These are phyloP conservation scores for Parapristionchus giblindavisi DNA, from an alignment of 2,888 invertebrate genomes.

Conservation along the genomic window DNA sequence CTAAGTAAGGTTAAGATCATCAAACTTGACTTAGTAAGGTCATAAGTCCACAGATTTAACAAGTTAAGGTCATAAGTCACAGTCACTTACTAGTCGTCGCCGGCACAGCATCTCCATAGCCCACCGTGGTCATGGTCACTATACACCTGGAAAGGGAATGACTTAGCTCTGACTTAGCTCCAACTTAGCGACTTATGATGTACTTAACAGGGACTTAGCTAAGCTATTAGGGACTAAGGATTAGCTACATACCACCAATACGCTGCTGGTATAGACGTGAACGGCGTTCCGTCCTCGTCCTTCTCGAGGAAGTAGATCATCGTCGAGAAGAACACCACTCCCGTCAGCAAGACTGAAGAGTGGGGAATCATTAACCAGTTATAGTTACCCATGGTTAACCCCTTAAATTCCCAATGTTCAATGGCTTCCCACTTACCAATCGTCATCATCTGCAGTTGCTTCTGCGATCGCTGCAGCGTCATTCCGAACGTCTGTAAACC, in stretches of 20 bases:
- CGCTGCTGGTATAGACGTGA: constrained; percentile 69
- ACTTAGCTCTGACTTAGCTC: background rate
- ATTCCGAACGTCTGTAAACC: constrained; percentile 69
- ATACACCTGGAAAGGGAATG: constrained; percentile 52
- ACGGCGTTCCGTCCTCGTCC: constrained; percentile 66
- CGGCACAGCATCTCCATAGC: constrained; percentile 68
- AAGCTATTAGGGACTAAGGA: background rate
- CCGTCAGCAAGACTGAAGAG: constrained; percentile 62
- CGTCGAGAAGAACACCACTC: constrained; percentile 69
- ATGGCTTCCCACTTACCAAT: constrained; percentile 38
- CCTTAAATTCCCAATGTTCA: no score
- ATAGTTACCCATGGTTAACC: no score
- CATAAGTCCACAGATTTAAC: no score
- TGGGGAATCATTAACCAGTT: no score
- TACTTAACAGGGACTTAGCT: background rate
- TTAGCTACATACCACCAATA: constrained; percentile 67
- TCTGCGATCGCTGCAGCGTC: constrained; percentile 67
- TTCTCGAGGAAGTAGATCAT: constrained; percentile 69
- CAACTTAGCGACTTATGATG: background rate
- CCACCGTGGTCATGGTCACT: constrained; percentile 69
- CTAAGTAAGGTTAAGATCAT: no score
- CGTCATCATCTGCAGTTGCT: constrained; percentile 69
- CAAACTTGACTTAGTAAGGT: no score
- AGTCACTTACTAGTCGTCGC: constrained; percentile 63
- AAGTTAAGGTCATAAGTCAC: no score